Base-by-base conservation (phyloP, 2,113 vertebrate genomes). In the Strix aluco region DNA sequence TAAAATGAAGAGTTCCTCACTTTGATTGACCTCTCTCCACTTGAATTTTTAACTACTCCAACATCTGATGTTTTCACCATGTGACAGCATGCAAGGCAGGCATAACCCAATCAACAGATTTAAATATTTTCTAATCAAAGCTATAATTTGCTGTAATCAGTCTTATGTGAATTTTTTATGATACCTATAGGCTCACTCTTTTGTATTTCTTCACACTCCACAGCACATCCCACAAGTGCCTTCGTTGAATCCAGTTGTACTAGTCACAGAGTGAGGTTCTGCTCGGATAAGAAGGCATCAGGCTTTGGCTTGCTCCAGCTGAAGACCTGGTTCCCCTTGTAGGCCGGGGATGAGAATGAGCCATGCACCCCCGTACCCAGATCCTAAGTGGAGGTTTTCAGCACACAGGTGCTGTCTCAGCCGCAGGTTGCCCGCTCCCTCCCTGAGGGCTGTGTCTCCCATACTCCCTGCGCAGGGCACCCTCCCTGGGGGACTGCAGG, bases 401-500 rank as follows among this genome's bases (percentile, higher is more conserved):
- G 58, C 42, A 83, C 7, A 34, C 0, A 5, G 2, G 3, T 30
- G 23, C 42, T 51, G 23, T 27, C 18, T 34, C 1, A 4, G 13
- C 30, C 0, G 1, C 19, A 22, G 26, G 11, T 42, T 67, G 30
- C 18, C 15, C 9, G 5, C 36, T 94, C 16, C 1, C 6, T 77
- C 17, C 32, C 2, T 1, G 3, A 13, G 8, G 20, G 4, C 4
- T 4, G 4, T 62, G 66, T 5, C 23, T 88, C 29, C 61, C 1
- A 6, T 8, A 2, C 15, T 32, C 10, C 25, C 38, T 27, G 13
- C 1, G 1, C 1, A 2, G 27, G 46, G 42, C 49, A 16, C 20
- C n/a, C 9, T 67, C 9, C 23, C 59, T 23, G 18, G 6, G 58
- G 46, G 44, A 8, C 36, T 62, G 51, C 49, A 44, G 23, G 36